Evolutionary conservation across 2,797 vertebrate species (phyloP), one percentile per base, ranked within the genome.

Genomic region (Melanotaenia boesemani): DNA sequence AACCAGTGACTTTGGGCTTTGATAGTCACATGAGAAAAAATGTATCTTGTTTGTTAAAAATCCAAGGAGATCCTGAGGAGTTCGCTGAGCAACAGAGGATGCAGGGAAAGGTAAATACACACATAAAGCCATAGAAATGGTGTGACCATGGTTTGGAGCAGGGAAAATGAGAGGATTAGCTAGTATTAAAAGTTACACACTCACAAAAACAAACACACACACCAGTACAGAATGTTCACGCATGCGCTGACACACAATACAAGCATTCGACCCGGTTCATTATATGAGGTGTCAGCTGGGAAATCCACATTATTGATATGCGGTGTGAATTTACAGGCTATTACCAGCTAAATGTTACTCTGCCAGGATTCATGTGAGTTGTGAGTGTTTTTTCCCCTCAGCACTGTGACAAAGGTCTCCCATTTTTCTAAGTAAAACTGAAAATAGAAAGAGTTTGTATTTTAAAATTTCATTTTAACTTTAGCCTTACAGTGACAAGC

Each of bases 301-400:
- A 85, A 88, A 91, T 84, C 81, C 58, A 1, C 44, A 78, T 76
- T 81, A 88, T 88, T 86, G 82, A 77, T 75, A 79, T 82, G 80
- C 76, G 70, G 70, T 18, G 55, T 74, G 78, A 86, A 82, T 80
- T 79, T 56, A 74, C 64, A 80, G 78, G 56, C 70, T 80, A 84
- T 87, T 82, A 83, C n/a, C 70, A 52, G 70, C 67, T 79, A 75
- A 82, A 83, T 66, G 63, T 65, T 77, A 28, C 61, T 62, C 61
- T 64, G 57, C 63, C 56, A 55, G 2, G 0, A 28, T 67, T 61
- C 63, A 66, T 66, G 36, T 58, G 56, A 57, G 30, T 59, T 50
- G 59, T 59, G 59, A 34, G 70, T 67, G 63, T 77, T 79, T 76
- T 57, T 41, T 16, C 46, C 46, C 57, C 55, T 70, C 28, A 5